Conservation (phyloP, 2,888 invertebrate genomes). For the Harpalus rufipes region DNA sequence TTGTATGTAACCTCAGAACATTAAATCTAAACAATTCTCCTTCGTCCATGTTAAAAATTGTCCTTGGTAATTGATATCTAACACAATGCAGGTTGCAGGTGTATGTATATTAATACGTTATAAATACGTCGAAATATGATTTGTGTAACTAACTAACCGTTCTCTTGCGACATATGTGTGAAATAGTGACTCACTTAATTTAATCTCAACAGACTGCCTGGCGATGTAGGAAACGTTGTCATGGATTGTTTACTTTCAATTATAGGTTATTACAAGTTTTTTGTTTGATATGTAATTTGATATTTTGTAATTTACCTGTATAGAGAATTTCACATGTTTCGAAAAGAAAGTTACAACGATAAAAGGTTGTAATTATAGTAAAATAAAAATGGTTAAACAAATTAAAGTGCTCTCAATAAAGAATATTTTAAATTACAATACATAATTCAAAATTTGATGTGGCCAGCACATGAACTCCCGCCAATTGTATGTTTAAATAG, state of each 20-base stretch:
- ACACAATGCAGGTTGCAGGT: not conserved
- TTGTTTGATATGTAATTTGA: constrained; percentile 26
- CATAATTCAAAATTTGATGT: no score
- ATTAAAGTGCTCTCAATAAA: no score
- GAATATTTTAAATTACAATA: no score
- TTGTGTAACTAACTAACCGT: constrained; percentile 31
- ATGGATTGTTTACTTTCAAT: constrained; percentile 48
- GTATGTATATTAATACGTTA: not conserved
- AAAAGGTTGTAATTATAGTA: not conserved
- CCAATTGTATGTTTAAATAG: no score
- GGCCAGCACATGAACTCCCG: no score
- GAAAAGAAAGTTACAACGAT: not conserved
- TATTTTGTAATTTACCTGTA: constrained; percentile 3
- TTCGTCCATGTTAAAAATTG: no score
- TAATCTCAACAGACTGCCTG: constrained; percentile 22
- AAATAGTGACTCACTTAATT: constrained; percentile 9
- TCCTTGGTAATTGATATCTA: no score
- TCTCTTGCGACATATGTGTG: constrained; percentile 41
- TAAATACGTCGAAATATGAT: constrained; percentile 1
- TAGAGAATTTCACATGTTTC: not conserved
- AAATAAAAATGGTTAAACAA: no score
- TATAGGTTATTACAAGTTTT: constrained; percentile 42
- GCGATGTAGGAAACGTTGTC: constrained; percentile 40
- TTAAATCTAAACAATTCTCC: no score
- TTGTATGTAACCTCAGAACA: no score